Percentiles rank a stretch among this genome's conserved stretches.
These are phyloP conservation scores for Exephanes ischioxanthus DNA, from an alignment of 2,888 invertebrate genomes.

Conservation along the genomic window DNA sequence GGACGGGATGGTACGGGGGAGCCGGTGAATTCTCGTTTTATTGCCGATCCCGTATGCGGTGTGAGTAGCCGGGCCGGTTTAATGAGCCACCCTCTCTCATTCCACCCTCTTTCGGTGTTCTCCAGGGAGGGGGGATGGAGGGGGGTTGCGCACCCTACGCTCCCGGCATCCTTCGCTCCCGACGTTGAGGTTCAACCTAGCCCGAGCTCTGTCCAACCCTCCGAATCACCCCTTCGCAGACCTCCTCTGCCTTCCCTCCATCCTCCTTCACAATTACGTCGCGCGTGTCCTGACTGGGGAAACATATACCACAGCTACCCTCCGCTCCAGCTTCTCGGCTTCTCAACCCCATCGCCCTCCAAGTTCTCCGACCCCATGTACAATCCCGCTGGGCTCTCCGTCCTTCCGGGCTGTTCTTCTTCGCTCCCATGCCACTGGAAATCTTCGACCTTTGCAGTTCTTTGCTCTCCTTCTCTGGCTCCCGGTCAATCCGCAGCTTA, in stretches of 20 bases:
- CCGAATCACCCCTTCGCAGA: constrained; percentile 40
- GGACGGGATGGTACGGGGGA: constrained; percentile 74
- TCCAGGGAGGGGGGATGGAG: background rate
- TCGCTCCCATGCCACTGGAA: constrained; percentile 38
- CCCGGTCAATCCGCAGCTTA: constrained; percentile 26
- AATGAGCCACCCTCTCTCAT: constrained; percentile 73
- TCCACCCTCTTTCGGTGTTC: constrained; percentile 31
- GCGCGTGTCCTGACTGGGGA: constrained; percentile 83
- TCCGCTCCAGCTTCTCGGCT: constrained; percentile 48
- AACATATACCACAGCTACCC: constrained; percentile 79
- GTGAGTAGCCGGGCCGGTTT: constrained; percentile 77
- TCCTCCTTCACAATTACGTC: constrained; percentile 83
- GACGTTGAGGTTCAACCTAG: constrained; percentile 66
- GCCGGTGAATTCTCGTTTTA: constrained; percentile 73
- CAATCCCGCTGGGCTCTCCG: constrained; percentile 43
- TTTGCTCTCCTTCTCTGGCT: constrained; percentile 39
- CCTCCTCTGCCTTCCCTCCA: constrained; percentile 40
- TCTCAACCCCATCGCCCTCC: constrained; percentile 50
- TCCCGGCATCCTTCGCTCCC: constrained; percentile 57
- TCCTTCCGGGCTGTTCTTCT: constrained; percentile 36
- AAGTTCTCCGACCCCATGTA: constrained; percentile 62
- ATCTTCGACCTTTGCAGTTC: constrained; percentile 54
- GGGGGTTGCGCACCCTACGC: constrained; percentile 48
- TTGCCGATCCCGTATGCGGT: constrained; percentile 81
- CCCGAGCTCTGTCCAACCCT: constrained; percentile 63